These are phyloP conservation scores for Astreopora myriophthalma DNA, from an alignment of 64 coral and sea anemone species.

Conservation along the genomic window DNA sequence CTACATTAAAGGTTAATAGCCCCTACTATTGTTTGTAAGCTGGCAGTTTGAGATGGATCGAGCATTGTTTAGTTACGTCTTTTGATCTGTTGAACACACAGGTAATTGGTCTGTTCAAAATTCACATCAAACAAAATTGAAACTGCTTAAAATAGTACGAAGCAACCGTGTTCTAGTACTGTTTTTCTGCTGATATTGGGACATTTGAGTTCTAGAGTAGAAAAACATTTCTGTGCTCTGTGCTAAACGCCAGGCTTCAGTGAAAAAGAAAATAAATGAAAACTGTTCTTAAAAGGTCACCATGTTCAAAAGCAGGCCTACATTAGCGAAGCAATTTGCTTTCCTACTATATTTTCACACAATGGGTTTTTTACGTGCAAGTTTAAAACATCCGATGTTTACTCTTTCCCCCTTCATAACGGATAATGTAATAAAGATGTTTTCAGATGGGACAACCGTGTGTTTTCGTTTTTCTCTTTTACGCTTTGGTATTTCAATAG, in stretches of 20 bases:
- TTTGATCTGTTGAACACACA: constrained; percentile 16
- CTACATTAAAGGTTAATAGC: neutral
- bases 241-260: too few relatives aligned
- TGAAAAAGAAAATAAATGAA: neutral
- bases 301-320: neutral
- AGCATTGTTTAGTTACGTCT: neutral
- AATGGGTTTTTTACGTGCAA: neutral
- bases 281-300: neutral
- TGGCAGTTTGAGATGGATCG: neutral
- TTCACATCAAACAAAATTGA: neutral
- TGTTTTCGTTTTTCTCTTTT: neutral
- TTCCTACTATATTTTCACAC: neutral
- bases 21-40: neutral
- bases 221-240: too few relatives aligned
- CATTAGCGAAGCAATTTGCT: neutral
- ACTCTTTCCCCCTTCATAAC: neutral
- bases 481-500: neutral
- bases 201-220: neutral
- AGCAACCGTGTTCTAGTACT: neutral
- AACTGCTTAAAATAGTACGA: neutral
- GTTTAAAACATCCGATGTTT: neutral
- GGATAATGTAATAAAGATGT: neutral
- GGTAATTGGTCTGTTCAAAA: neutral
- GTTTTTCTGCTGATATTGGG: neutral
- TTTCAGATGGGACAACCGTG: neutral